A percentile compares a stretch with the other conserved stretches of the same genome.
Conservation (phyloP, 2,113 vertebrate species). For the Triplophysa dalaica region DNA sequence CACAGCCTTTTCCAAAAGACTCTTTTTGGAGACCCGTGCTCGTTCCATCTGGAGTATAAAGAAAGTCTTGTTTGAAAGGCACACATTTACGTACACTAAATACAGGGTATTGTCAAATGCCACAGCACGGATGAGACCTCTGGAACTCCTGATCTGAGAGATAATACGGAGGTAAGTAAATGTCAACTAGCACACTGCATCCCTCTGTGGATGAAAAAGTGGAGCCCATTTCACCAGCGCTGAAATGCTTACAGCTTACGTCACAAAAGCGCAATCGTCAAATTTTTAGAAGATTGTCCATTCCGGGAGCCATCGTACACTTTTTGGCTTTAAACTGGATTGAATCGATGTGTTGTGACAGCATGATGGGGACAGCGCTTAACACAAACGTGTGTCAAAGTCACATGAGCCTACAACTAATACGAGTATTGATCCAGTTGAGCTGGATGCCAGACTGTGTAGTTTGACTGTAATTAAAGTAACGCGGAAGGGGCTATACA, state of each 20-base stretch:
- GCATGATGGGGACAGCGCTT: not conserved
- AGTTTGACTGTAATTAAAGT: constrained; percentile 64
- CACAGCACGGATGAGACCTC: constrained; percentile 29
- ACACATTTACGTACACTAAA: constrained; percentile 21
- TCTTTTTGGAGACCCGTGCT: not conserved
- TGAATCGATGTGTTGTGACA: constrained; percentile 14
- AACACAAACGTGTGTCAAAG: constrained; percentile 15
- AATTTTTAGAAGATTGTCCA: constrained; percentile 65
- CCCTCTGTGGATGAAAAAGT: constrained; percentile 47
- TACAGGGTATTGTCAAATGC: constrained; percentile 36
- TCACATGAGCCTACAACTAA: constrained; percentile 43
- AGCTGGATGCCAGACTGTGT: constrained; percentile 61
- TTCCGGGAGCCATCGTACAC: constrained; percentile 54
- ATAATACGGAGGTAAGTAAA: constrained; percentile 59
- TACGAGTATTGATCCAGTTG: constrained; percentile 47
- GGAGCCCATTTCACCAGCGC: constrained; percentile 57
- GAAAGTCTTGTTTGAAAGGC: constrained; percentile 5
- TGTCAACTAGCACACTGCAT: constrained; percentile 50
- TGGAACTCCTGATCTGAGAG: constrained; percentile 48
- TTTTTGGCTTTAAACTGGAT: not conserved
- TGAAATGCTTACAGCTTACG: constrained; percentile 67
- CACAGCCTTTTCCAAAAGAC: not conserved
- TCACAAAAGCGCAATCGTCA: constrained; percentile 65
- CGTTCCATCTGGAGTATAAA: not conserved
- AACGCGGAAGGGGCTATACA: constrained; percentile 57